These are phyloP conservation scores for Mastomys coucha DNA, from an alignment of 2,113 vertebrate genomes.

Conservation along the genomic window DNA sequence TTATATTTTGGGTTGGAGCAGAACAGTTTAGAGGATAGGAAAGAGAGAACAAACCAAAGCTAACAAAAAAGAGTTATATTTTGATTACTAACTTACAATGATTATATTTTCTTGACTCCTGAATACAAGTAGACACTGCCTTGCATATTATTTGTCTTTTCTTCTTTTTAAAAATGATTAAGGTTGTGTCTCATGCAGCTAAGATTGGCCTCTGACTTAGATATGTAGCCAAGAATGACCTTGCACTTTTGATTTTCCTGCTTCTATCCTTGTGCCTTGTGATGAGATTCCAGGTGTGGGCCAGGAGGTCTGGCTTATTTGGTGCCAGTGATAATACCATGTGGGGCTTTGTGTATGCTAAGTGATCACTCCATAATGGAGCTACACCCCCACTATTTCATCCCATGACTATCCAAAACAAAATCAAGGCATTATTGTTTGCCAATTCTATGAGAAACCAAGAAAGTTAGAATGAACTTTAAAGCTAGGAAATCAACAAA, in stretches of 20 bases:
- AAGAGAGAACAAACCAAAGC: not conserved
- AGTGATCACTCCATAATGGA: not conserved
- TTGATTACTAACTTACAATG: not conserved
- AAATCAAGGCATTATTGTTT: not conserved
- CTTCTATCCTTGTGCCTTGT: no score
- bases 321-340: not conserved
- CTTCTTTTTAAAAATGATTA: no score
- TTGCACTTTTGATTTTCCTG: not conserved
- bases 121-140: not conserved
- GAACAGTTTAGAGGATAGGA: not conserved
- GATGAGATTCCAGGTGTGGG: not conserved
- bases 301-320: not conserved
- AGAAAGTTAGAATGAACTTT: not conserved
- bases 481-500: not conserved
- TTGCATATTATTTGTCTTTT: not conserved
- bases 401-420: not conserved
- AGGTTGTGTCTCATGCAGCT: not conserved
- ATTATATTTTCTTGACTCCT: not conserved
- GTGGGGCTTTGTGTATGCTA: not conserved
- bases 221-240: not conserved
- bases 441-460: not conserved
- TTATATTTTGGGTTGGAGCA: constrained; percentile 58
- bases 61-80: not conserved
- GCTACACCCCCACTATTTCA: no score
- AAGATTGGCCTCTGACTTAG: not conserved